Base-by-base conservation (phyloP, 2,888 invertebrate genomes). In the Tridacna gigas region DNA sequence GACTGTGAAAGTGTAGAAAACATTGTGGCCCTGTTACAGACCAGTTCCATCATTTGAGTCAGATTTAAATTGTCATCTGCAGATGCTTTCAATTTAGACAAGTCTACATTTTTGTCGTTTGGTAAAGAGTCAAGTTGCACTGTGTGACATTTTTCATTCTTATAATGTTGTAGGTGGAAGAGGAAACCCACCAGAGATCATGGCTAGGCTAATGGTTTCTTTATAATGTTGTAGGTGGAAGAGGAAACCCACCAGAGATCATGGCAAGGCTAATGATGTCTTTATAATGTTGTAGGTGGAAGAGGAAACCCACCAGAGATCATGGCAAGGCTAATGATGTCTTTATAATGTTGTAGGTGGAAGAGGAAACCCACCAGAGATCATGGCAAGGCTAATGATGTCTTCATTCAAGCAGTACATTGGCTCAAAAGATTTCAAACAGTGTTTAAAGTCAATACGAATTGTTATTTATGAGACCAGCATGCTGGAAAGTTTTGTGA, bases 271-370 rank as follows among this genome's bases (percentile, higher is more conserved):
- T 48, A 3, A 84, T 86, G 82, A 37, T 82, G 18, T 69, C 78
- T 47, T 76, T 79, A 56, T 77, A n/a, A n/a, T 12, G n/a, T 37
- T 78, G n/a, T 45, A 86, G 86, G 86, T 75, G 86, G 83, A 18
- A 81, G 83, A 71, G 86, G 86, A 11, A 45, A 61, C 45, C 26
- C 47, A 20, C 74, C 83, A 26, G 86, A 83, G 5, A 65, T 60
- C 0, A 80, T 86, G 74, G 81, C 83, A 56, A 86, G 69, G 22
- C 15, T 47, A 1, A 83, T 86, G 81, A 48, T 81, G 15, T 66
- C 77, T n/a, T n/a, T 37, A 45, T 45, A 15, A 12, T 12, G 5
- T 51, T 79, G 25, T 47, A 86, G 86, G 86, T 76, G 86, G 84
- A 18, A 79, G 84, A 73, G 86, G 86, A 11, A 48, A 65, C 48